Evolutionary conservation across 2,113 vertebrate species (phyloP).

Genomic region (Cichladusa arquata): DNA sequence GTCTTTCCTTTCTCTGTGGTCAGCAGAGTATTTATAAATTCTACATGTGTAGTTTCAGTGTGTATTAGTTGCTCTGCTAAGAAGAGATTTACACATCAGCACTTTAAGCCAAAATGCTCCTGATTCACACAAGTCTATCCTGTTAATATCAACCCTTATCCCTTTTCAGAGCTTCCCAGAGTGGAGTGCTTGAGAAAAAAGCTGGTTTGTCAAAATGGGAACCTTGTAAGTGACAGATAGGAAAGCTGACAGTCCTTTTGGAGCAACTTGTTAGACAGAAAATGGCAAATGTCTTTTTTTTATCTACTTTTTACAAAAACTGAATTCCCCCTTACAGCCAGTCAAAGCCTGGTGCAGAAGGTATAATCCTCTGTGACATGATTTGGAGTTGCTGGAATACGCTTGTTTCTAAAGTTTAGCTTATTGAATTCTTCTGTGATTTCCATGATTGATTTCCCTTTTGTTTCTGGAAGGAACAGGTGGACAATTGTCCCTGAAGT

Average conservation of each 20-base stretch:
- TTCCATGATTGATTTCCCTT: slow-evolving; percentile 81
- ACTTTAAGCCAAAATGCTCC: neutral
- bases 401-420: slow-evolving; percentile 78
- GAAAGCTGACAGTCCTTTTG: neutral
- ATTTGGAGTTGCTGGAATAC: neutral
- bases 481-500: slow-evolving; percentile 71
- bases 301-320: neutral
- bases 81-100: neutral
- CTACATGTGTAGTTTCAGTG: neutral
- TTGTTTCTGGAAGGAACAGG: slow-evolving; percentile 87
- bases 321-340: rapidly evolving
- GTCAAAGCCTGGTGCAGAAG: slow-evolving; percentile 64
- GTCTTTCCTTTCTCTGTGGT: slow-evolving; percentile 10
- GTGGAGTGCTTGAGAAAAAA: slow-evolving; percentile 27
- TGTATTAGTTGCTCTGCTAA: neutral
- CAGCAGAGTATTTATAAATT: slow-evolving; percentile 6
- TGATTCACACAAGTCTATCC: neutral
- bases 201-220: slow-evolving; percentile 1
- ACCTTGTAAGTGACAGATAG: neutral
- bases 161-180: neutral
- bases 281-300: neutral
- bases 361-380: neutral
- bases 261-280: neutral
- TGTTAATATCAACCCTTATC: neutral
- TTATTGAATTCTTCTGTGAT: slow-evolving; percentile 84